A percentile compares a stretch with the other conserved stretches of the same genome.
phyloP scores from a whole-genome alignment of 2,888 invertebrate genomes.

The Tenthredo distinguenda region DNA sequence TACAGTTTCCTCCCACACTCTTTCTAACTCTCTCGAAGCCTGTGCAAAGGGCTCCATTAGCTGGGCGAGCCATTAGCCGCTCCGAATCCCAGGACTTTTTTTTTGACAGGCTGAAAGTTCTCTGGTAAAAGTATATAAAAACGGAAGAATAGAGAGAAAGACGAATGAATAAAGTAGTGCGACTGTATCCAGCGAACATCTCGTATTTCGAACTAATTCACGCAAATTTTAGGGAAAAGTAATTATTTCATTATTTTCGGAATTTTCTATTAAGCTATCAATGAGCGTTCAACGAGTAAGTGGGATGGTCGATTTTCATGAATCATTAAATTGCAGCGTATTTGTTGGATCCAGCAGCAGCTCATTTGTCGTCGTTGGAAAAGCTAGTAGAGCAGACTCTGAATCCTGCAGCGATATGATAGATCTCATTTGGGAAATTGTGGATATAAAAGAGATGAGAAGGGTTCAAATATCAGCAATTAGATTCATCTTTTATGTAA shows the following conservation, averaged over 20 bases:
- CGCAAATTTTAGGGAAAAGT: not conserved
- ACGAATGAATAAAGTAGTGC: constrained; percentile 38
- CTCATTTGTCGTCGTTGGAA: not conserved
- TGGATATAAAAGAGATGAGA: not conserved
- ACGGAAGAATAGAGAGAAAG: constrained; percentile 32
- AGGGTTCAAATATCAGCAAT: not conserved
- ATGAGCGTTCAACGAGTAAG: not conserved
- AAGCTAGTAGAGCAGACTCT: not conserved
- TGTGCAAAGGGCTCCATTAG: constrained; percentile 53
- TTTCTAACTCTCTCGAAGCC: constrained; percentile 39
- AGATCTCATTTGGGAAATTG: not conserved
- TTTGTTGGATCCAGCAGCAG: not conserved
- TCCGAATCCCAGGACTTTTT: constrained; percentile 38
- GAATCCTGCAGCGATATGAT: not conserved
- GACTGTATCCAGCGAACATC: not conserved
- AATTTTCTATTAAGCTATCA: not conserved
- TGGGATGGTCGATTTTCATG: not conserved
- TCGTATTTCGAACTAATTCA: constrained; percentile 13
- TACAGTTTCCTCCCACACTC: constrained; percentile 10
- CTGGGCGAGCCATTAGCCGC: constrained; percentile 42
- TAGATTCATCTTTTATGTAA: constrained; percentile 22
- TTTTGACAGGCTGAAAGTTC: constrained; percentile 31
- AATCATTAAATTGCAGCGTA: not conserved
- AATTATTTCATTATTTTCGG: not conserved
- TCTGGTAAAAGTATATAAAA: constrained; percentile 35